phyloP scores from a whole-genome alignment of 2,888 invertebrate genomes.

The Malthinus flaveolus region DNA sequence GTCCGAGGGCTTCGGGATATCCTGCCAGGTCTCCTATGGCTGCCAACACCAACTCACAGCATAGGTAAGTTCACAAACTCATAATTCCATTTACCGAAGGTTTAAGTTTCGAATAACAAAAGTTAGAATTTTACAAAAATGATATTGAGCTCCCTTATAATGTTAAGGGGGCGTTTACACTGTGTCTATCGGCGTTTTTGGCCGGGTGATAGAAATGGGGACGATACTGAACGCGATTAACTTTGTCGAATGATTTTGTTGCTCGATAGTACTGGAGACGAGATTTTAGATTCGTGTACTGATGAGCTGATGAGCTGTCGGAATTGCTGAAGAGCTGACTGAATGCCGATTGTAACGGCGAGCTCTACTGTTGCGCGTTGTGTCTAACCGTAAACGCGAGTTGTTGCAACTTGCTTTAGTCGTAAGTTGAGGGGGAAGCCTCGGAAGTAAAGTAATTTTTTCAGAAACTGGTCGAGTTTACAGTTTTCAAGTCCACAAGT shows the following conservation, averaged over 20 bases:
- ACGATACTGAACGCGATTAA: conserved; percentile 28
- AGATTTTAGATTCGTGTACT: neutral
- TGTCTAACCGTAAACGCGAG: too few relatives aligned
- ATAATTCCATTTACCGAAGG: neutral
- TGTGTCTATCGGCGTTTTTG: too few relatives aligned
- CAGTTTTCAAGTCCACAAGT: too few relatives aligned
- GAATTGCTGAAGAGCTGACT: neutral
- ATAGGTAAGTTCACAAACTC: conserved; percentile 55
- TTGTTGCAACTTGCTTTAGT: too few relatives aligned
- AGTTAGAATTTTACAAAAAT: neutral
- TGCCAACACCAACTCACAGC: conserved; percentile 47
- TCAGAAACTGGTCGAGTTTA: too few relatives aligned
- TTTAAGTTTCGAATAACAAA: neutral
- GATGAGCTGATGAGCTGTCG: too few relatives aligned
- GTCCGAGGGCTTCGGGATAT: conserved; percentile 57
- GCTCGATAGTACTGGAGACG: neutral
- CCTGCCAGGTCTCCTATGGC: conserved; percentile 56
- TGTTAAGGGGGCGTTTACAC: too few relatives aligned
- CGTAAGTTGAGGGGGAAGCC: too few relatives aligned
- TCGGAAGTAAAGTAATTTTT: too few relatives aligned
- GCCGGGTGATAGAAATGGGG: neutral
- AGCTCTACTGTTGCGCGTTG: too few relatives aligned
- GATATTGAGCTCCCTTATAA: too few relatives aligned
- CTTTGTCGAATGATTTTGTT: conserved; percentile 11
- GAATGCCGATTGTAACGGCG: too few relatives aligned